Evolutionary conservation across 2,888 invertebrate genomes (phyloP).

Genomic region (Leptinotarsa haldemani): DNA sequence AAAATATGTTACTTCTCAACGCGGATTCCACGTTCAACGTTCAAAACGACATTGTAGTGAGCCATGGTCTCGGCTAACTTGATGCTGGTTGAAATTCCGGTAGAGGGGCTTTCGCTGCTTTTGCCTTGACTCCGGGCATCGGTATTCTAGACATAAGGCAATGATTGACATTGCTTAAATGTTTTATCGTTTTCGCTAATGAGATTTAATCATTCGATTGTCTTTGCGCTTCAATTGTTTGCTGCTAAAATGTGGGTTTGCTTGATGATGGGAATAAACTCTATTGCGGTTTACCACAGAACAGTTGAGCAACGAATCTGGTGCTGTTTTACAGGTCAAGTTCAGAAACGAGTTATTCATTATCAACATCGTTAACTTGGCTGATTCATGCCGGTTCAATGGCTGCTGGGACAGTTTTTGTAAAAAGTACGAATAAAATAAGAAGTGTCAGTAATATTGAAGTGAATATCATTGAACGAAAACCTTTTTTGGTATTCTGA

Average conservation of each 20-base stretch:
- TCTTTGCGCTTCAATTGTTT: constrained; percentile 5
- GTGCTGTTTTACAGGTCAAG: not conserved
- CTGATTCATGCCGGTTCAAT: no score
- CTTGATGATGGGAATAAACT: not conserved
- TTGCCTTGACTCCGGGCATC: constrained; percentile 33
- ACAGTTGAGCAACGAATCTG: not conserved
- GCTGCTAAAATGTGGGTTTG: not conserved
- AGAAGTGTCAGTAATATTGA: no score
- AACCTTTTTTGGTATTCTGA: no score
- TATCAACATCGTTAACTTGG: not conserved
- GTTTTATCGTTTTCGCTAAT: not conserved
- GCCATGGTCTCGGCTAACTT: constrained; percentile 21
- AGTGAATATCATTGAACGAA: no score
- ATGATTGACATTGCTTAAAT: not conserved
- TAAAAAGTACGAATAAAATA: no score
- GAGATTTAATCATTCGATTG: constrained; percentile 2
- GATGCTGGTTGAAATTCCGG: constrained; percentile 23
- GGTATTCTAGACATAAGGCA: not conserved
- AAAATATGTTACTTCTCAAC: constrained; percentile 8
- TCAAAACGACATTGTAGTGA: constrained; percentile 28
- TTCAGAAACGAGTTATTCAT: not conserved
- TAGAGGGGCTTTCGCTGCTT: constrained; percentile 26
- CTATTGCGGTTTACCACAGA: constrained; percentile 2
- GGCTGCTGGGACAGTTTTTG: no score
- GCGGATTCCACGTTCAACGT: constrained; percentile 22